These are phyloP conservation scores for Tortrix viridana DNA, from an alignment of 2,888 invertebrate species.

Conservation along the genomic window DNA sequence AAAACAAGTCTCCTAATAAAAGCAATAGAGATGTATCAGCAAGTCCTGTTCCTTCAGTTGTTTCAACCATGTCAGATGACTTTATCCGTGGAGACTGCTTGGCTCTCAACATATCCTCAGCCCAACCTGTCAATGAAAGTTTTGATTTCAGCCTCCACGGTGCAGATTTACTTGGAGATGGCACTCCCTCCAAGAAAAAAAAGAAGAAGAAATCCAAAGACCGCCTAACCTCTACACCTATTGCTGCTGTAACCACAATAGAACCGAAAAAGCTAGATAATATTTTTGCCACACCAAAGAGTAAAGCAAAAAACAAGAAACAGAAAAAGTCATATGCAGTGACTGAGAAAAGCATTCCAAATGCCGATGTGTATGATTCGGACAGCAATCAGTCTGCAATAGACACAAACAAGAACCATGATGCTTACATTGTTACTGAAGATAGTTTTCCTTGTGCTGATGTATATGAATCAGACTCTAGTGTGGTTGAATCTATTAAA, in stretches of 20 bases:
- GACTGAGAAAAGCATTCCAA: constrained; percentile 67
- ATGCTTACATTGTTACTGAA: constrained; percentile 65
- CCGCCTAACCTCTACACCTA: constrained; percentile 60
- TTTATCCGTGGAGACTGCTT: constrained; percentile 79
- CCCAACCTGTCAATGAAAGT: constrained; percentile 63
- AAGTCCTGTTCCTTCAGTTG: constrained; percentile 77
- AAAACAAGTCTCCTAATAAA: constrained; percentile 45
- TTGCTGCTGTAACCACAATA: constrained; percentile 41
- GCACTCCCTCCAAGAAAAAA: constrained; percentile 69
- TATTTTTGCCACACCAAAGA: constrained; percentile 78
- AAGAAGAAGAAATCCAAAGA: constrained; percentile 74
- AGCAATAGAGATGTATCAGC: constrained; percentile 62
- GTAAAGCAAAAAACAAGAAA: constrained; percentile 75
- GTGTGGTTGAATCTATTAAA: constrained; percentile 58
- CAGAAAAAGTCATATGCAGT: constrained; percentile 69
- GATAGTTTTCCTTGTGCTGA: constrained; percentile 74
- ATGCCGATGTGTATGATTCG: constrained; percentile 83
- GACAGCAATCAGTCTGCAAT: constrained; percentile 79
- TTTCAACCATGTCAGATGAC: constrained; percentile 79
- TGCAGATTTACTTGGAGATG: constrained; percentile 68
- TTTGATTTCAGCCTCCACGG: constrained; percentile 81
- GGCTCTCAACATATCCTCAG: constrained; percentile 77
- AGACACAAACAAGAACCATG: constrained; percentile 56
- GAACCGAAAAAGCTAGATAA: constrained; percentile 52
- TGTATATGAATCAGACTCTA: constrained; percentile 84